Conservation (phyloP, 1,140 invertebrate genomes). For the Tetramorium parvispinum region DNA sequence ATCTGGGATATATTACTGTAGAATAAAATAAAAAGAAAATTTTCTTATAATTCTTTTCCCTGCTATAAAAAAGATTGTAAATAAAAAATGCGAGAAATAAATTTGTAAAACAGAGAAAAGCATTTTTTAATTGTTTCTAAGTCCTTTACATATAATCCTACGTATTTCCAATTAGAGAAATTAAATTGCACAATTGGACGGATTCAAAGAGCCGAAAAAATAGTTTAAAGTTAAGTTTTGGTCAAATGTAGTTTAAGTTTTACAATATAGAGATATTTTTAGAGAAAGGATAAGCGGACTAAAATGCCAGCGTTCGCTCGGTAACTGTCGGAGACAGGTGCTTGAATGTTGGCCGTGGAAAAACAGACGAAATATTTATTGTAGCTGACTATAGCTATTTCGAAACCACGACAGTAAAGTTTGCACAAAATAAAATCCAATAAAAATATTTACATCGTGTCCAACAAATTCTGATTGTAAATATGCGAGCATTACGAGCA, state of each 20-base stretch:
- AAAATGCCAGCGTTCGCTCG: not conserved
- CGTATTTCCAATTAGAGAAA: not conserved
- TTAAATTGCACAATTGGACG: not conserved
- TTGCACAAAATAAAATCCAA: slow-evolving; percentile 20
- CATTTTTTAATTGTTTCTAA: not conserved
- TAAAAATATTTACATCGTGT: slow-evolving; percentile 4
- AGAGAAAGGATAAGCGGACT: slow-evolving; percentile 3
- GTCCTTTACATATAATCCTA: not conserved
- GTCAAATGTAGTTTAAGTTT: not conserved
- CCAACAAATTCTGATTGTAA: not conserved
- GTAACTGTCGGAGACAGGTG: slow-evolving; percentile 10
- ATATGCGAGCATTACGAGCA: not conserved
- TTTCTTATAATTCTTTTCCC: not conserved
- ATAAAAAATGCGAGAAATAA: not conserved
- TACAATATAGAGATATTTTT: slow-evolving; percentile 11
- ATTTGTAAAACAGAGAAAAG: not conserved
- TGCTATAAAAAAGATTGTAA: not conserved
- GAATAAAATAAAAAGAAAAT: not conserved
- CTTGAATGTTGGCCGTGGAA: slow-evolving; percentile 22
- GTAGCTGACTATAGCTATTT: not conserved
- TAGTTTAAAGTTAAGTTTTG: not conserved
- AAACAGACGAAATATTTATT: slow-evolving; percentile 46
- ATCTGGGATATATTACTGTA: not conserved
- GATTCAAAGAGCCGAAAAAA: not conserved
- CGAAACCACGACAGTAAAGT: slow-evolving; percentile 4